Conservation (phyloP, 2,113 vertebrate species). For the Osmerus mordax region DNA sequence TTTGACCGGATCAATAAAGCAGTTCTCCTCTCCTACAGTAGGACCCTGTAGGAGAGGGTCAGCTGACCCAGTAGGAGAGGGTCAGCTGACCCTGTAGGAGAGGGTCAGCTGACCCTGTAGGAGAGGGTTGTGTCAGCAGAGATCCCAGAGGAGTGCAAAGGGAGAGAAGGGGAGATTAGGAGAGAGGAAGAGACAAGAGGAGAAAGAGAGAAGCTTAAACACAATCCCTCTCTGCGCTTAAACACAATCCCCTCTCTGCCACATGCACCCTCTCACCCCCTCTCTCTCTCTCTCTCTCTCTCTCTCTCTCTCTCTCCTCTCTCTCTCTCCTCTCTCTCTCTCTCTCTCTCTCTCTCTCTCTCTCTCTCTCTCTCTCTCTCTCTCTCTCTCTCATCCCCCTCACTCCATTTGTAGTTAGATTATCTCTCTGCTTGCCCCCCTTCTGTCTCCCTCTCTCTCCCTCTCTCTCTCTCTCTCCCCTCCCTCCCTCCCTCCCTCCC, state of each 20-base stretch:
- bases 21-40: constrained; percentile 81
- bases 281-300: not conserved
- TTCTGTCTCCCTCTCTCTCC: constrained; percentile 46
- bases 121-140: constrained; percentile 16
- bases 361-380: not conserved
- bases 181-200: constrained; percentile 18
- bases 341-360: no score
- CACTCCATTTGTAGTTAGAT: no score
- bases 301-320: constrained; percentile 1
- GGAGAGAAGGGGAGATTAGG: not conserved
- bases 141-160: not conserved
- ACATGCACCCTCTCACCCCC: not conserved
- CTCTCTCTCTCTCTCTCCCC: constrained; percentile 7
- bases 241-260: no score
- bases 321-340: no score
- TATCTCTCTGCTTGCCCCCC: constrained; percentile 24
- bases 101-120: no score
- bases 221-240: no score
- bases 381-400: no score
- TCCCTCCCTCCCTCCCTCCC: no score
- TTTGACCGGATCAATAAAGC: constrained; percentile 64
- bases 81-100: no score
- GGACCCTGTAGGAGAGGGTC: no score
- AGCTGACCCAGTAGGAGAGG: no score
- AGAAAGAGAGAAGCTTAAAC: no score